Conservation (phyloP, 2,797 vertebrate species). For the Sebastes reedi region DNA sequence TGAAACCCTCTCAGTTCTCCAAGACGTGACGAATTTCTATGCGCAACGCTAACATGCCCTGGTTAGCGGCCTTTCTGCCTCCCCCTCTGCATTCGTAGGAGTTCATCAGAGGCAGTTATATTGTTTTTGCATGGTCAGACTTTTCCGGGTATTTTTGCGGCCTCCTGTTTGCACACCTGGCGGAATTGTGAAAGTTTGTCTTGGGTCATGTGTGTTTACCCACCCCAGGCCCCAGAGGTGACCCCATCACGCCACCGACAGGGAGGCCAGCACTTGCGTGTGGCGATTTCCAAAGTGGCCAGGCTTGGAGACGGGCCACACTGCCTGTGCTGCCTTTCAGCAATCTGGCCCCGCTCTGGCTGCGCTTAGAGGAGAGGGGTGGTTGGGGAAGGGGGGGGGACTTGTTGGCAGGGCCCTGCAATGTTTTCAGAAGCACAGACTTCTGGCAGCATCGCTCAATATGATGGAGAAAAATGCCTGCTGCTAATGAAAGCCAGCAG, state of each 20-base stretch:
- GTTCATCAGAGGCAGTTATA: conserved; percentile 70
- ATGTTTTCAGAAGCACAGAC: conserved; percentile 83
- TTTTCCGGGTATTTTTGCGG: conserved; percentile 77
- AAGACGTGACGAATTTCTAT: conserved; percentile 40
- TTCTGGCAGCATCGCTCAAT: conserved; percentile 79
- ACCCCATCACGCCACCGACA: conserved; percentile 76
- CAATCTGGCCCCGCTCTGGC: conserved; percentile 74
- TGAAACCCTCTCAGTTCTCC: conserved; percentile 7
- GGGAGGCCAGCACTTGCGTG: conserved; percentile 73
- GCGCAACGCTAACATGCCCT: conserved; percentile 11
- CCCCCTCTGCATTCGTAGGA: conserved; percentile 27
- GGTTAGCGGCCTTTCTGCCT: conserved; percentile 31
- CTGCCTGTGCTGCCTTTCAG: conserved; percentile 76
- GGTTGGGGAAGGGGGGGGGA: neutral
- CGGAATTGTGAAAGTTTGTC: conserved; percentile 81
- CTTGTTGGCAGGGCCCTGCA: conserved; percentile 73
- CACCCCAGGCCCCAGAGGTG: conserved; percentile 77
- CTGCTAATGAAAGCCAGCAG: conserved; percentile 84
- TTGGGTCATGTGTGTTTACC: conserved; percentile 83
- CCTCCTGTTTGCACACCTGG: conserved; percentile 82
- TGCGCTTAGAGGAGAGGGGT: conserved; percentile 38
- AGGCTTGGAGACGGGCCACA: conserved; percentile 71
- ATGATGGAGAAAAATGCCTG: conserved; percentile 80
- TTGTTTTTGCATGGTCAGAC: conserved; percentile 77
- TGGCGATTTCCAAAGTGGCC: conserved; percentile 79